These are phyloP conservation scores for Melanotaenia nigrans DNA, from an alignment of 2,797 vertebrate genomes.

Conservation along the genomic window DNA sequence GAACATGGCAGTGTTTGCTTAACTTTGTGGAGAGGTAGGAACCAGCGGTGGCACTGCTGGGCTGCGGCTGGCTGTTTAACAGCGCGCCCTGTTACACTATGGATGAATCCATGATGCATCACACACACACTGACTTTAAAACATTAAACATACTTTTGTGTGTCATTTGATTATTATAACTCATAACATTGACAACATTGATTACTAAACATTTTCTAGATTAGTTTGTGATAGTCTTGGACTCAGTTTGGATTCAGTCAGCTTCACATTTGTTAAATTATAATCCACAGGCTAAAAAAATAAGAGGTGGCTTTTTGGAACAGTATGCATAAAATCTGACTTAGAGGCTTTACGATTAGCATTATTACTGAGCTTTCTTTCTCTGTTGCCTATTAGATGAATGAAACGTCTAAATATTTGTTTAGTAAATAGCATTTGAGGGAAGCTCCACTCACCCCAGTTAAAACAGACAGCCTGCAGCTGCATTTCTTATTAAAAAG, in stretches of 20 bases:
- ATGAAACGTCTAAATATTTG: conserved; percentile 42
- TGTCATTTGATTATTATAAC: not conserved
- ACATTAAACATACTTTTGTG: not conserved
- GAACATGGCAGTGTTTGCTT: conserved; percentile 16
- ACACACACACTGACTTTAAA: not conserved
- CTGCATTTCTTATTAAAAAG: conserved; percentile 38
- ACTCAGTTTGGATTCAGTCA: not conserved
- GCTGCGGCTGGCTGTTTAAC: conserved; percentile 5
- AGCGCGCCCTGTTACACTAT: conserved; percentile 21
- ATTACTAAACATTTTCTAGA: not conserved
- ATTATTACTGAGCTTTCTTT: not conserved
- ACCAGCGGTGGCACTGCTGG: conserved; percentile 3
- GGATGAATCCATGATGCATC: not conserved
- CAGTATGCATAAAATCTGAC: not conserved
- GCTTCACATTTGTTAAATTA: not conserved
- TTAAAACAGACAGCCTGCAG: conserved; percentile 51
- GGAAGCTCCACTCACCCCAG: conserved; percentile 26
- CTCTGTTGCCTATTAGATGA: conserved; percentile 18
- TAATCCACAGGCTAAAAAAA: not conserved
- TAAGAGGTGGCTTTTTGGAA: not conserved
- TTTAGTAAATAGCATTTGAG: conserved; percentile 39
- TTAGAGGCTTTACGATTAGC: not conserved
- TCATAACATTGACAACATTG: not conserved
- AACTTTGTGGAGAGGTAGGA: conserved; percentile 29
- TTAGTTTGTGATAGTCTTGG: not conserved